Evolutionary conservation across 2,888 invertebrate genomes (phyloP).

Genomic region (Piscicola geometra): DNA sequence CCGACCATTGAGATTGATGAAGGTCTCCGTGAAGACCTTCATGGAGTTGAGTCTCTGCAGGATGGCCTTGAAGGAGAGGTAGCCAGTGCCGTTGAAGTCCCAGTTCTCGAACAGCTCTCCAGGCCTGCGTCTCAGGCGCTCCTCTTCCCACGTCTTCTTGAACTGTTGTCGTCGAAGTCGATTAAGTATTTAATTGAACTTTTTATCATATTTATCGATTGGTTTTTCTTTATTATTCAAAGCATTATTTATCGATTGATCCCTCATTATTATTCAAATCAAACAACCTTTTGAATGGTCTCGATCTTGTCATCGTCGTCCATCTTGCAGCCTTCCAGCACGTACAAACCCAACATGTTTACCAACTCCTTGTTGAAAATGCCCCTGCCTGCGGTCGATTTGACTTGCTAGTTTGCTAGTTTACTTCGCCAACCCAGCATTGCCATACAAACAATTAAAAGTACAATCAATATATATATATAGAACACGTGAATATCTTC

Average conservation of each 20-base stretch:
- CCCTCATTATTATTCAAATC: too few relatives aligned
- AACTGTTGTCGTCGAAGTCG: conserved; percentile 13
- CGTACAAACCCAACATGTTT: not conserved
- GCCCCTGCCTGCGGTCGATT: too few relatives aligned
- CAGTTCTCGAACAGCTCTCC: conserved; percentile 23
- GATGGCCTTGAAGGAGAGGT: not conserved
- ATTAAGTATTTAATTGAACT: not conserved
- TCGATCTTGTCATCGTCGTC: conserved; percentile 20
- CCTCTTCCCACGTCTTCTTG: conserved; percentile 22
- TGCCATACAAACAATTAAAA: too few relatives aligned
- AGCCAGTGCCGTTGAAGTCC: conserved; percentile 22
- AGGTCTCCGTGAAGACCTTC: conserved; percentile 6
- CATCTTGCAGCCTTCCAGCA: conserved; percentile 28
- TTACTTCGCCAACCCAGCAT: too few relatives aligned
- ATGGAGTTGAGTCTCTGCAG: not conserved
- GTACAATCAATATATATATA: too few relatives aligned
- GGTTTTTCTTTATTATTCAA: too few relatives aligned
- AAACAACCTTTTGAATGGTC: conserved; percentile 9
- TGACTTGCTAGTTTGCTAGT: too few relatives aligned
- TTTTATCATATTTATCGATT: not conserved
- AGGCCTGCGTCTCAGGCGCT: not conserved
- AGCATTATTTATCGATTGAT: too few relatives aligned
- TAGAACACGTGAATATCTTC: too few relatives aligned
- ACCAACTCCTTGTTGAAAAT: conserved; percentile 4
- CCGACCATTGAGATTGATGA: conserved; percentile 13